Evolutionary conservation across 2,797 vertebrate genomes (phyloP), one percentile per base, ranked within the genome.

Genomic region (Sandelia bainsii): DNA sequence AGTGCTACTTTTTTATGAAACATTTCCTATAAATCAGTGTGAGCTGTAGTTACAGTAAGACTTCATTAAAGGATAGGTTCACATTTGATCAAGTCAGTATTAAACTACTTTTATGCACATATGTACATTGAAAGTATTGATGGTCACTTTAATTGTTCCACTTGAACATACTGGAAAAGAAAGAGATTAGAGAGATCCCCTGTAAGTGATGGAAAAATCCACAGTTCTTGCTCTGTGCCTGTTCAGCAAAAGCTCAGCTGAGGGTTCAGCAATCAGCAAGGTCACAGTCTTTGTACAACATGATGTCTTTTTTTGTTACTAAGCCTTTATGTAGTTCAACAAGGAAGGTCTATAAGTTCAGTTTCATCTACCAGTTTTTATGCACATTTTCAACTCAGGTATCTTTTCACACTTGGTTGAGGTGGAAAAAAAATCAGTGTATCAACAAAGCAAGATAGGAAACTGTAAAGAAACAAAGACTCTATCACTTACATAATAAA

Each of bases 1-100:
- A 94, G 93, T 92, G 92, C 64, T 92, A 90, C 91, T 93, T 94
- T 91, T 62, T 82, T 51, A 59, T 44, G 8, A 11, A 64, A 29
- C 39, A 17, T 42, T 29, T 58, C 12, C 32, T 77, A 39, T 52
- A 22, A 32, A 42, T 79, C 57, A 39, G 29, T 76, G 37, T 77
- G 57, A 67, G 60, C 1, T 9, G 17, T 74, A 12, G 51, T 75
- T 68, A 50, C 54, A 46, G 32, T 39, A 7, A 57, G 53, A 71
- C 20, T 29, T 12, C 14, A 8, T 51, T 51, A 53, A 51, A 77
- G 72, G 54, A 69, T 27, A n/a, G 25, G 39, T 57, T 69, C 39
- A 37, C 49, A 17, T 64, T 64, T 53, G 50, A 5, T 63, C 9
- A 48, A 13, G n/a, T 39, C 46, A 59, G 37, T 46, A 27, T 79